phyloP scores from a whole-genome alignment of 2,888 invertebrate species.

The Hemicrepidius hirtus region DNA sequence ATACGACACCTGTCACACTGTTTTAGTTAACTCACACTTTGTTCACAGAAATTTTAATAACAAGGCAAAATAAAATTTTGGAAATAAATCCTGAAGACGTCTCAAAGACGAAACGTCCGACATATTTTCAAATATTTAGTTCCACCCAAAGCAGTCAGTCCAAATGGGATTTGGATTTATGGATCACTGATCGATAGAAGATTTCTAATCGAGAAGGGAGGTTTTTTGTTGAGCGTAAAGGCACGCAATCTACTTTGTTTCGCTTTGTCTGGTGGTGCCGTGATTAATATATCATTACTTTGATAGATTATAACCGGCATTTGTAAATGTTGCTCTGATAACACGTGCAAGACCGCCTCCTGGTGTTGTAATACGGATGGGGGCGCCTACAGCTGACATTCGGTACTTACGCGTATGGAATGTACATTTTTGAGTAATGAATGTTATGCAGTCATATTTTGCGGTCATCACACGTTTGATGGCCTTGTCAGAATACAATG shows the following conservation, averaged over 20 bases:
- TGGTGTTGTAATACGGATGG: background rate
- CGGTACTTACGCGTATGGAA: slow-evolving; percentile 3
- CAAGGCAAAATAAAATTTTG: no score
- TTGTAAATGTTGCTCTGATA: slow-evolving; percentile 55
- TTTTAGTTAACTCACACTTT: slow-evolving; percentile 8
- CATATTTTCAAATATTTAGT: no score
- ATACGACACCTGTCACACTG: slow-evolving; percentile 21
- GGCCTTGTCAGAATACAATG: slow-evolving; percentile 25
- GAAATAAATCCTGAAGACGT: no score
- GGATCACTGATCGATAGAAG: no score
- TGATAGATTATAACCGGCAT: slow-evolving; percentile 54
- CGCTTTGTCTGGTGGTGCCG: slow-evolving; percentile 53
- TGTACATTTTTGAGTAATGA: slow-evolving; percentile 5
- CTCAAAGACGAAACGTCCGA: no score
- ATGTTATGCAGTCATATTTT: background rate
- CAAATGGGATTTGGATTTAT: no score
- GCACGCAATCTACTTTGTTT: slow-evolving; percentile 52
- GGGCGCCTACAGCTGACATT: background rate
- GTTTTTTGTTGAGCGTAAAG: slow-evolving; percentile 52
- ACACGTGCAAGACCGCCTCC: slow-evolving; percentile 10
- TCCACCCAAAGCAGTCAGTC: no score
- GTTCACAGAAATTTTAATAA: no score
- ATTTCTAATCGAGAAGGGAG: slow-evolving; percentile 34
- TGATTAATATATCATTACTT: slow-evolving; percentile 54
- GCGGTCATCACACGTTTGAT: slow-evolving; percentile 19